phyloP scores from a whole-genome alignment of 2,888 invertebrate genomes.

The Pseudococcus viburni region DNA sequence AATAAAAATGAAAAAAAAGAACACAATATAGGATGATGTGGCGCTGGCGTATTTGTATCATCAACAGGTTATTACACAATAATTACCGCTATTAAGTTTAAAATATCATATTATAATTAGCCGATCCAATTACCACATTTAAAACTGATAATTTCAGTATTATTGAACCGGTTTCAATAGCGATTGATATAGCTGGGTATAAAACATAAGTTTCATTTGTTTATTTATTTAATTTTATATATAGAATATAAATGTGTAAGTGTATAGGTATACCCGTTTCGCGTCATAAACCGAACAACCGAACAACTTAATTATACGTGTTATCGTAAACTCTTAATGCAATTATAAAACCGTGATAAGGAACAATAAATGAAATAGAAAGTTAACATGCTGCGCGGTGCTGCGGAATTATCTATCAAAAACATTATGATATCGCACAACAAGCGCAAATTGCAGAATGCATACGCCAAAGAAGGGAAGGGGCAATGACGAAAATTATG shows the following conservation, averaged over 20 bases:
- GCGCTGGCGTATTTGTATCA: conserved; percentile 39
- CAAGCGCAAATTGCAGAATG: not conserved
- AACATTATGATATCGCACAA: not conserved
- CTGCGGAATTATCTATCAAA: not conserved
- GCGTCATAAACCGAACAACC: not conserved
- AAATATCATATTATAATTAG: conserved; percentile 52
- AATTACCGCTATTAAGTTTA: conserved; percentile 52
- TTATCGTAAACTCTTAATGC: conserved; percentile 1
- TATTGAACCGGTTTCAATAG: conserved; percentile 51
- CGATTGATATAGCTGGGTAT: conserved; percentile 6
- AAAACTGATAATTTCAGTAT: conserved; percentile 44
- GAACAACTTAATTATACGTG: conserved; percentile 9
- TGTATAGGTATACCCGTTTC: not conserved
- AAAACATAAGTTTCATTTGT: conserved; percentile 40
- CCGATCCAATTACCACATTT: conserved; percentile 46
- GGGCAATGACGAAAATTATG: not conserved
- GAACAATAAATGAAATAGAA: conserved; percentile 23
- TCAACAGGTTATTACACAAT: conserved; percentile 55
- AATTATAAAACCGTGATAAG: conserved; percentile 18
- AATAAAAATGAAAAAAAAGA: not conserved
- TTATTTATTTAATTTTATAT: conserved; percentile 47
- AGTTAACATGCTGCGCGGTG: not conserved
- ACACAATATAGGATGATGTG: not conserved
- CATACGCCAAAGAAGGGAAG: not conserved
- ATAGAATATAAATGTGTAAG: not conserved